A percentile compares a stretch with the other conserved stretches of the same genome.
phyloP scores from a whole-genome alignment of 1,140 invertebrate species.

The Drosophila serrata region DNA sequence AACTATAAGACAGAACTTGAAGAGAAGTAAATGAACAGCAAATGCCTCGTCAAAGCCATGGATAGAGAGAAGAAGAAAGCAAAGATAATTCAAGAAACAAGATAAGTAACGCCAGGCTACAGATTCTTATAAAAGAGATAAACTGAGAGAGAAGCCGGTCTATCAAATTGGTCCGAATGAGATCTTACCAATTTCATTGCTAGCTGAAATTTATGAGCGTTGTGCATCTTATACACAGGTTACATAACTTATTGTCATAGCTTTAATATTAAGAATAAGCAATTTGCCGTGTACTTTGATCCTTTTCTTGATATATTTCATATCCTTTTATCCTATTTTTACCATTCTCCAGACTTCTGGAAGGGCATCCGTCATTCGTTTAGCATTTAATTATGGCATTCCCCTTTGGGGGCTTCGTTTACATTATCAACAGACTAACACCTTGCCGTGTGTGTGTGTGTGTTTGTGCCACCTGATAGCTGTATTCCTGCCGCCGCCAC shows the following conservation, averaged over 20 bases:
- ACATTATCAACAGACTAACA: conserved; percentile 85
- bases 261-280: no score
- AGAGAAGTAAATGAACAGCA: no score
- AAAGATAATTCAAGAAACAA: neutral
- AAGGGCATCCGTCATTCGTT: conserved; percentile 42
- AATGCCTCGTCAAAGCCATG: no score
- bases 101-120: neutral
- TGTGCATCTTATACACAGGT: neutral
- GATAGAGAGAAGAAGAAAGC: neutral
- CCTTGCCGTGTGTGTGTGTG: conserved; percentile 57
- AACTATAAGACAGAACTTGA: neutral
- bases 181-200: neutral
- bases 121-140: neutral
- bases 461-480: conserved; percentile 60
- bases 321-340: neutral
- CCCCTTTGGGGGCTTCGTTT: conserved; percentile 46
- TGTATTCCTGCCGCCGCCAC: conserved; percentile 21
- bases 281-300: no score
- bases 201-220: neutral
- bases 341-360: no score
- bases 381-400: conserved; percentile 14
- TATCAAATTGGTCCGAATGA: neutral
- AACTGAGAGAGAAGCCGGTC: neutral
- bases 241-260: neutral
- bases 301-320: neutral